These are phyloP conservation scores for Pristionchus entomophagus DNA, from an alignment of 2,888 invertebrate species.

Conservation along the genomic window DNA sequence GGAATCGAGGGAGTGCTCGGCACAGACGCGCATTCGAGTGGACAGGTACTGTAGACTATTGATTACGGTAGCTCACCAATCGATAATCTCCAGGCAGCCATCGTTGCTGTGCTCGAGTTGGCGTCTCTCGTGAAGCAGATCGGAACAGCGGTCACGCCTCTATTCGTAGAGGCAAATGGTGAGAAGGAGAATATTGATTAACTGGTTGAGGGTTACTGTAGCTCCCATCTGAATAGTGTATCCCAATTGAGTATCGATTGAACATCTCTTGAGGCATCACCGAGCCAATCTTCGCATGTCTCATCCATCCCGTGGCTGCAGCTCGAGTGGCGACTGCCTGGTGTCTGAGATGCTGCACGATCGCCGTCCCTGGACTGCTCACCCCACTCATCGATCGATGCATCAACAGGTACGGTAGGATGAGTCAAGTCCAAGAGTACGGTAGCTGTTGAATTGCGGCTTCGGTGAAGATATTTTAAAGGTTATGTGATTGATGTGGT, in stretches of 20 bases:
- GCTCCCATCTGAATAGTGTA: no score
- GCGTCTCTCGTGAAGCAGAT: constrained; percentile 90
- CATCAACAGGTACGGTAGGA: constrained; percentile 59
- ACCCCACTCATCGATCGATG: constrained; percentile 89
- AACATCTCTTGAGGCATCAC: constrained; percentile 85
- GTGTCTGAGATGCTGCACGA: constrained; percentile 80
- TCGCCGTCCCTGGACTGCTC: constrained; percentile 93
- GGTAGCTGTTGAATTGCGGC: not conserved
- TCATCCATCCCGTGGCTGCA: constrained; percentile 94
- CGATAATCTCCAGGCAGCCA: constrained; percentile 55
- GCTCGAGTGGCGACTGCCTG: constrained; percentile 94
- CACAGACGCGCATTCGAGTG: constrained; percentile 56
- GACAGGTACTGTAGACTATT: constrained; percentile 47
- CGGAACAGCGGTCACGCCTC: constrained; percentile 93
- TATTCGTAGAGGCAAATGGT: constrained; percentile 88
- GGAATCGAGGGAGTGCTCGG: constrained; percentile 54
- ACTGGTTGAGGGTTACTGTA: no score
- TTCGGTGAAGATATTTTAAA: no score
- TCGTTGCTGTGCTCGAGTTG: constrained; percentile 92
- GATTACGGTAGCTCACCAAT: constrained; percentile 23
- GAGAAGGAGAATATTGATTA: not conserved
- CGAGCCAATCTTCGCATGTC: constrained; percentile 86
- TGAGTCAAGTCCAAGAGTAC: not conserved
- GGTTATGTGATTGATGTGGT: no score
- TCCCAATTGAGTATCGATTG: no score